Conservation (phyloP, 1,140 invertebrate species). For the Diachasma alloeum region DNA sequence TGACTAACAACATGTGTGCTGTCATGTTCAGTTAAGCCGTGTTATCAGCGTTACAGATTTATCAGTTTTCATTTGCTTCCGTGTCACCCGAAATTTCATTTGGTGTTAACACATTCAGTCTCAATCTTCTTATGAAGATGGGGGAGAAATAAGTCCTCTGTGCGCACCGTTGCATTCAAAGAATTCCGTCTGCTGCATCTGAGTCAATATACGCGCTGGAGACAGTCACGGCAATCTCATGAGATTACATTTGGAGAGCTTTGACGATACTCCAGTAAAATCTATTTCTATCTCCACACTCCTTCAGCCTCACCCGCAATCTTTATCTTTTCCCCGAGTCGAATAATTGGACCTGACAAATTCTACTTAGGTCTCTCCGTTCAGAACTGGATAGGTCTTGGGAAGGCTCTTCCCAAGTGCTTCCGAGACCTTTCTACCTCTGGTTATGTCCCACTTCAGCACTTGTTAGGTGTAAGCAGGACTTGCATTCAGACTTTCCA, state of each 20-base stretch:
- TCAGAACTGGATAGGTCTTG: no score
- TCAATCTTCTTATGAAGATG: neutral
- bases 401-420: no score
- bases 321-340: neutral
- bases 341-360: no score
- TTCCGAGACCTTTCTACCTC: no score
- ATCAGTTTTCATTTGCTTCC: neutral
- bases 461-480: no score
- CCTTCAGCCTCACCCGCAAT: neutral
- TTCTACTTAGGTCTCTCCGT: no score
- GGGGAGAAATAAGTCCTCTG: neutral
- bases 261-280: neutral
- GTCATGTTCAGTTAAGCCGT: neutral
- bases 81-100: no score
- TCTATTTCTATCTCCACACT: neutral
- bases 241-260: slow-evolving; percentile 1
- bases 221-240: neutral
- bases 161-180: neutral
- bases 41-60: neutral
- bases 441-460: no score
- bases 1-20: neutral
- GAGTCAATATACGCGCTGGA: neutral
- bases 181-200: neutral
- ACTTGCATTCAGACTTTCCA: no score
- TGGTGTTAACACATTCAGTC: no score